Base-by-base conservation (phyloP, 2,797 vertebrate species). In the Gobio occitaniae region DNA sequence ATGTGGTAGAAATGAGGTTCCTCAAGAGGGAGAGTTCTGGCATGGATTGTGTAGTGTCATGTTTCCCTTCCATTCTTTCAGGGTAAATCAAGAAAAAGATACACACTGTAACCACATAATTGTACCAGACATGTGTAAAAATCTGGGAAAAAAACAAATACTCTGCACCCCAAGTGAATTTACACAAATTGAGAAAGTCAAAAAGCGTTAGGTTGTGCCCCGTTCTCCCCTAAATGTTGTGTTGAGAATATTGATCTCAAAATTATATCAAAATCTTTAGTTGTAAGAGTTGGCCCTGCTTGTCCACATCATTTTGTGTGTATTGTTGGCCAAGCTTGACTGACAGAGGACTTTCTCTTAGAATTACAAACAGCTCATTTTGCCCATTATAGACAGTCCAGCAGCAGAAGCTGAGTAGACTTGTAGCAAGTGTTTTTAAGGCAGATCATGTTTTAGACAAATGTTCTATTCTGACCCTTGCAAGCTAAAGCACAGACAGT, bases 381-480 rank as follows among this genome's bases (percentile, higher is more conserved):
- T 25, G 4, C n/a, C 44, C 44, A 79, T 66, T 36, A 29, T 29
- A 65, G 36, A 36, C 36, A 36, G 77, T 66, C 38, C 52, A 59
- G 32, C 48, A 25, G 4, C 7, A 56, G 79, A 21, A 63, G 41
- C 10, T 32, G 4, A 65, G 61, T 17, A 32, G 54, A 78, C 13
- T 44, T 61, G 5, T 36, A 78, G 77, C 77, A 65, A 65, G 59
- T 29, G 41, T 65, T 78, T 32, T 78, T n/a, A 78, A 63, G 56
- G 38, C 76, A 78, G 41, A 79, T 48, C 77, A 12, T 48, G 41
- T 79, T 66, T 66, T 66, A 17, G n/a, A 79, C 59, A 47, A 48
- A 65, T 65, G 59, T 11, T 61, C 4, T 4, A 32, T 25, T 47
- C 9, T 78, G 13, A 78, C 12, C 38, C 32, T 25, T 63, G 77